Evolutionary conservation across 2,113 vertebrate species (phyloP).

Genomic region (Trogon melanurus): DNA sequence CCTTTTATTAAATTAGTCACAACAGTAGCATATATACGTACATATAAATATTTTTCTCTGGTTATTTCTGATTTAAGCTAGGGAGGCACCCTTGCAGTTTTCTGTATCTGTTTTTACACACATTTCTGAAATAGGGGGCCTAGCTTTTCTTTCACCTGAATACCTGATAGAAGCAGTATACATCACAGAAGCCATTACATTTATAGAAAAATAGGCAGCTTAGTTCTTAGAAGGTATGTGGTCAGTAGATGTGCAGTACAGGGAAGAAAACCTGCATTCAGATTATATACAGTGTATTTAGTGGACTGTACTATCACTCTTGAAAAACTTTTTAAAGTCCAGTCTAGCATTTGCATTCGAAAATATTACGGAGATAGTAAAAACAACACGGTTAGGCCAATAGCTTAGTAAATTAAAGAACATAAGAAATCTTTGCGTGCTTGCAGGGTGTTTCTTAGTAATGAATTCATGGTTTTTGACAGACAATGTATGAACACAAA

Average conservation of each 20-base stretch:
- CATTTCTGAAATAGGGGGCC: not conserved
- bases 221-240: not conserved
- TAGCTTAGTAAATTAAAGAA: not conserved
- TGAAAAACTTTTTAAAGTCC: not conserved
- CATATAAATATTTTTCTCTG: not conserved
- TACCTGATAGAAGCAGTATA: not conserved
- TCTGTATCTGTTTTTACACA: not conserved
- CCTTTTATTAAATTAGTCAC: not conserved
- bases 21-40: not conserved
- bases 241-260: not conserved
- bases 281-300: not conserved
- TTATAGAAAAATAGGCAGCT: not conserved
- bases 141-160: not conserved
- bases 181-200: not conserved
- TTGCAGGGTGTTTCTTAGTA: not conserved
- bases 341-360: not conserved
- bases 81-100: not conserved
- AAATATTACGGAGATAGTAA: not conserved
- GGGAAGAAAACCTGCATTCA: not conserved
- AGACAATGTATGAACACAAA: not conserved
- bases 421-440: not conserved
- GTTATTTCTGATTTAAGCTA: not conserved
- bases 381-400: not conserved
- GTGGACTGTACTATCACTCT: not conserved
- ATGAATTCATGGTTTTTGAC: rapidly evolving